phyloP scores from a whole-genome alignment of 2,113 vertebrate species.

The Steatornis caripensis region DNA sequence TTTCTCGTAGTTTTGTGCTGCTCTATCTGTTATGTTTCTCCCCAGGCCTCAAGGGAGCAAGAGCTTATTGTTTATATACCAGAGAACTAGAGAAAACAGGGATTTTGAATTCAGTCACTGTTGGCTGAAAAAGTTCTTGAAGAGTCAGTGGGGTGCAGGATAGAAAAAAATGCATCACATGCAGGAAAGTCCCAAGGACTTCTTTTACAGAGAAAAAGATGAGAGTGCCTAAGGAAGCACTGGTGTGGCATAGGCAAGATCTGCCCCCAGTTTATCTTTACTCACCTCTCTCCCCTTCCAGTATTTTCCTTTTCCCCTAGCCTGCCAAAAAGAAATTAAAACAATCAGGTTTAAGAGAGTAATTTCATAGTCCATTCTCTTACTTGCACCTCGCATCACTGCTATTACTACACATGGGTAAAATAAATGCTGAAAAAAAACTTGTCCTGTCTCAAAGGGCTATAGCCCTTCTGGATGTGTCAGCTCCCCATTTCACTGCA shows the following conservation, averaged over 20 bases:
- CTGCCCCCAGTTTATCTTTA: not conserved
- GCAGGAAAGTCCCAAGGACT: not conserved
- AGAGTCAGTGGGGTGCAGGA: not conserved
- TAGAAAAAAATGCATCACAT: not conserved
- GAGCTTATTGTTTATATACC: not conserved
- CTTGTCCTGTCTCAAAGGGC: not conserved
- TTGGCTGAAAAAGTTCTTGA: not conserved
- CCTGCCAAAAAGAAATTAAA: not conserved
- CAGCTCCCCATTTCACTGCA: not conserved
- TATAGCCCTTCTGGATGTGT: not conserved
- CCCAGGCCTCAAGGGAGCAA: not conserved
- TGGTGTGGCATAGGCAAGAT: not conserved
- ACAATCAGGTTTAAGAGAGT: not conserved
- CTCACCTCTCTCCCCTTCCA: not conserved
- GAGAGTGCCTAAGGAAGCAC: not conserved
- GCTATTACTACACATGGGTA: not conserved
- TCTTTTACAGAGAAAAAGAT: not conserved
- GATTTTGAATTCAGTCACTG: not conserved
- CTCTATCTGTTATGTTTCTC: not conserved
- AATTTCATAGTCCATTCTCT: not conserved
- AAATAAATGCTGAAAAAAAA: not conserved
- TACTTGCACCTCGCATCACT: not conserved
- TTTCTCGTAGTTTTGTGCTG: not conserved
- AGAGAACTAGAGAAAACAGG: not conserved
- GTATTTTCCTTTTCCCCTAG: not conserved